Evolutionary conservation across 2,113 vertebrate genomes (phyloP), one percentile per base, ranked within the genome.

Genomic region (Lepisosteus oculatus): DNA sequence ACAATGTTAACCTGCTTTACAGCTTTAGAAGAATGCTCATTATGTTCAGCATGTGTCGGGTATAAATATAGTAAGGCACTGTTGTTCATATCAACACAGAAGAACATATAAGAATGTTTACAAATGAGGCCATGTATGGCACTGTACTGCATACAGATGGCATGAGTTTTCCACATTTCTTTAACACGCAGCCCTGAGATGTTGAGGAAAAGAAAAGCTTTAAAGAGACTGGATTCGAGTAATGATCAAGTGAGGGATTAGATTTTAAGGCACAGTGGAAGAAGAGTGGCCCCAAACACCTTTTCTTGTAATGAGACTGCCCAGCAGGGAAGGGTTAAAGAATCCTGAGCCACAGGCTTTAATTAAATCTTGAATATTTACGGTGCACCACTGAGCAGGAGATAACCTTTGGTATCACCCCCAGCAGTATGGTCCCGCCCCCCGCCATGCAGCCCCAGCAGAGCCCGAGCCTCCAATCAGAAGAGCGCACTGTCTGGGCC

Each of bases 1-100:
- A 82, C 77, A 84, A 75, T 79, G 68, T 71, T 51, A 51, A 51
- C 9, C 9, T 51, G 76, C 72, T 78, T 69, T 79, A 73, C 69
- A 73, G 70, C 79, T 82, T 65, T 68, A 61, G 67, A 51, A 77
- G 64, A 81, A 56, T 47, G 64, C 4, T 59, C 74, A 67, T 73
- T 69, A 70, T 69, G 64, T 77, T 80, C 72, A 59, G 63, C 65
- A 64, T 70, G 68, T 78, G 74, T 76, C 68, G n/a, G 44, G 12
- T 8, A 17, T 29, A 29, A 29, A 29, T 29, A 29, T 29, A 29
- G 29, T 29, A 29, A 29, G 29, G 29, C 29, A 29, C 29, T 29
- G 29, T 29, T 29, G 29, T 29, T 29, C 29, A 29, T 29, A 29
- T 29, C 29, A 29, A 29, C 29, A 29, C 29, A 29, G 29, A 29